Conservation (phyloP, 2,797 vertebrate genomes). For the Columba guinea region DNA sequence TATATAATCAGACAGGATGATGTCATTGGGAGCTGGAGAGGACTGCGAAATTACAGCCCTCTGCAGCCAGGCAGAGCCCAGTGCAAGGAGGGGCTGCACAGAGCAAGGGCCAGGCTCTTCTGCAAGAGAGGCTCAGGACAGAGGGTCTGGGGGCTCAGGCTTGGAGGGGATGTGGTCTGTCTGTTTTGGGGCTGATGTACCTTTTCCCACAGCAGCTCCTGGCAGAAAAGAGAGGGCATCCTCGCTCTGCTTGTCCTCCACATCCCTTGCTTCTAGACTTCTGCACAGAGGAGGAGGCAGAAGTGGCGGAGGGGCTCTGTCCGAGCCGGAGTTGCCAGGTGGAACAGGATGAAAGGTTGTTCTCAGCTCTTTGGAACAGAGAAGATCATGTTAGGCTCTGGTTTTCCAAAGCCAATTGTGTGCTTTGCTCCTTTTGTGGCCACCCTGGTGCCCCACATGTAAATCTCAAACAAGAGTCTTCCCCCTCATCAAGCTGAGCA, state of each 20-base stretch:
- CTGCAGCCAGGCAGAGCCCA: conserved; percentile 60
- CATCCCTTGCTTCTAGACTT: background rate
- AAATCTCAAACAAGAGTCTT: background rate
- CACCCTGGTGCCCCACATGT: background rate
- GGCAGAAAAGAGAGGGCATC: background rate
- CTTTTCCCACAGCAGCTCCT: background rate
- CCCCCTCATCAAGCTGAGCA: background rate
- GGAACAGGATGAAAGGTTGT: background rate
- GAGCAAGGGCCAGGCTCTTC: background rate
- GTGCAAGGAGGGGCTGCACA: background rate
- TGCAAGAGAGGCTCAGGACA: background rate
- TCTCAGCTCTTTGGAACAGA: background rate
- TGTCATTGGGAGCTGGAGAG: conserved; percentile 66
- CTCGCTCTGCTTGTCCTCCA: background rate
- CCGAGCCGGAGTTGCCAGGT: background rate
- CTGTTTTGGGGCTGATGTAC: background rate
- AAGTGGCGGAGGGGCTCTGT: background rate
- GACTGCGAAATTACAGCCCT: conserved; percentile 65
- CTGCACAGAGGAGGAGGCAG: background rate
- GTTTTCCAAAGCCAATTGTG: background rate
- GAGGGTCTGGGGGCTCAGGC: background rate
- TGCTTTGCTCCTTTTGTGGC: background rate
- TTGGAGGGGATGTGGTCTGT: background rate
- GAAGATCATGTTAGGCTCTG: background rate
- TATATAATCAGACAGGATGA: conserved; percentile 71